A percentile compares a stretch with the other conserved stretches of the same genome.
These are phyloP conservation scores for Agapornis canus DNA, from an alignment of 2,797 vertebrate genomes.

Conservation along the genomic window DNA sequence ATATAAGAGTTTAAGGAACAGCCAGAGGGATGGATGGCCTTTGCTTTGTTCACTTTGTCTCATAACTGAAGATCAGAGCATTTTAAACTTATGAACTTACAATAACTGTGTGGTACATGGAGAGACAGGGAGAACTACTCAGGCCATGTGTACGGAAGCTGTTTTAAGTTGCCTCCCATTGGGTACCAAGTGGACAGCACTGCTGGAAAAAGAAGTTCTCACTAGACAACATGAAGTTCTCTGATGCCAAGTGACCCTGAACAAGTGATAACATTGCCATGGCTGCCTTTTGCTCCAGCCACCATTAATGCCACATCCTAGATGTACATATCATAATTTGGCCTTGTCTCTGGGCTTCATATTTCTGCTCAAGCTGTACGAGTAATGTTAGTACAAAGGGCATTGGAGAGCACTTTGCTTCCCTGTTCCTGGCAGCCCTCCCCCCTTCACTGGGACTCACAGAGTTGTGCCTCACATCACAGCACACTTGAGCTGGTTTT, in stretches of 20 bases:
- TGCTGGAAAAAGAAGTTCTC: background rate
- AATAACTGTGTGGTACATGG: background rate
- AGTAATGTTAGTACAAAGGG: background rate
- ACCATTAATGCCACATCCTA: background rate
- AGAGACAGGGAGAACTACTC: background rate
- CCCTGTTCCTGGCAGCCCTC: background rate
- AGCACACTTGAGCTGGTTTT: background rate
- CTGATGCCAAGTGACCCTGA: background rate
- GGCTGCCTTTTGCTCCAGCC: background rate
- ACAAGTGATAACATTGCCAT: background rate
- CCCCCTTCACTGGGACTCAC: accelerated
- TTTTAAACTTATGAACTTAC: background rate
- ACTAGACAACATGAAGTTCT: background rate
- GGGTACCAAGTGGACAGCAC: background rate
- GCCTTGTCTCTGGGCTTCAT: background rate
- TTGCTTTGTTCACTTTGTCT: background rate
- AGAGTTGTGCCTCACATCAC: background rate
- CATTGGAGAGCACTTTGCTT: background rate
- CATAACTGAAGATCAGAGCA: background rate
- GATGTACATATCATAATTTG: background rate
- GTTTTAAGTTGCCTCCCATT: accelerated
- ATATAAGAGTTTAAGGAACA: background rate
- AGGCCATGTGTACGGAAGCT: background rate
- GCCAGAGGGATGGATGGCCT: background rate
- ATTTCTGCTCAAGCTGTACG: background rate